A percentile compares a stretch with the other conserved stretches of the same genome.
phyloP scores from a whole-genome alignment of 2,113 vertebrate genomes.

The Epinephelus lanceolatus region DNA sequence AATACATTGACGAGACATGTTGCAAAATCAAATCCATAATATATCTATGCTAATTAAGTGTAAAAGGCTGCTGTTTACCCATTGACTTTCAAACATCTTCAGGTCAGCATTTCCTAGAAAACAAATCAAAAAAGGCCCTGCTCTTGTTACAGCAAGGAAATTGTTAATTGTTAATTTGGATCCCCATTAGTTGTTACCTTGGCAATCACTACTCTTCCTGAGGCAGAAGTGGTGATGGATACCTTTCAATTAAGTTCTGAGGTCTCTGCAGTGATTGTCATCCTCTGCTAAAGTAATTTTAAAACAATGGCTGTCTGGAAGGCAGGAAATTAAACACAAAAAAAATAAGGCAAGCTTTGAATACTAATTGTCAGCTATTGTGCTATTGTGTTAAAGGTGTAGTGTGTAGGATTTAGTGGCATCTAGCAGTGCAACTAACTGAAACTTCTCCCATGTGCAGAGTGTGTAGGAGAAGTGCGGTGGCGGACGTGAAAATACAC shows the following conservation, averaged over 20 bases:
- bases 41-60: not conserved
- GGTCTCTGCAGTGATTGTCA: not conserved
- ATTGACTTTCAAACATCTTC: not conserved
- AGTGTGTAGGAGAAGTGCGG: no score
- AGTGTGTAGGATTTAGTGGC: no score
- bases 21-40: not conserved
- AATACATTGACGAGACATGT: not conserved
- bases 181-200: not conserved
- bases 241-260: not conserved
- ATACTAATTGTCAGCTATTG: not conserved
- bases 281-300: not conserved
- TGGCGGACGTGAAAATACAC: no score
- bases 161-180: not conserved
- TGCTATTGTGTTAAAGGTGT: not conserved
- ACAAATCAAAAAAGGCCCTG: not conserved
- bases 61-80: not conserved
- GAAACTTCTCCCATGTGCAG: no score
- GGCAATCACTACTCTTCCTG: not conserved
- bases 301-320: slow-evolving; percentile 1
- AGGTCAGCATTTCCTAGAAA: not conserved
- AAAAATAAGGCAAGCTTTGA: not conserved
- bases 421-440: no score
- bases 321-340: not conserved
- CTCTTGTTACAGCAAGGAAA: no score
- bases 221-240: not conserved